Base-by-base conservation (phyloP, 2,797 vertebrate genomes). In the Ciconia nigra region DNA sequence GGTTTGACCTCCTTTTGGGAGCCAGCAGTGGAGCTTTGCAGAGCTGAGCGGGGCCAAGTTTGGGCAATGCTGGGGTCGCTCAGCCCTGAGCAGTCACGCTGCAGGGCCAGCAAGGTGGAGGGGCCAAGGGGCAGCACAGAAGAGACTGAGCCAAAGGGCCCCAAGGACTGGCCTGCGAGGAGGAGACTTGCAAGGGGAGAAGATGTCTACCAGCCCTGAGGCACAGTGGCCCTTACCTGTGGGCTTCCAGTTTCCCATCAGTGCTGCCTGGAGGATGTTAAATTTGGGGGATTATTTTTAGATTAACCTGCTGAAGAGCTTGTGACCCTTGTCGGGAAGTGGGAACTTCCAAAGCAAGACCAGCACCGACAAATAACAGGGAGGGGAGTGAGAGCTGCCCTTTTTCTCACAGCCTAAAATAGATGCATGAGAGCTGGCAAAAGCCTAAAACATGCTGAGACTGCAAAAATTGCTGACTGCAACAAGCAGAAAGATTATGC, bases 341-440 rank as follows among this genome's bases (percentile, higher is more conserved):
- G 35, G 29, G 58, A 88, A 82, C 44, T 82, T 46, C 35, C 52
- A 79, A 79, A 93, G 39, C 33, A 74, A 90, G 62, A 63, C 39
- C 29, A 71, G 26, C 13, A 51, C 9, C 2, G 3, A 39, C 18
- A 35, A 77, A 42, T 13, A 61, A 57, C 15, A 49, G 31, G 28
- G n/a, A 78, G 42, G 8, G 5, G 47, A 74, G 20, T 26, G 62
- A 76, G 61, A 62, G 44, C 42, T 74, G 54, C 66, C 25, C 35
- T 76, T 79, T 82, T 76, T 42, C 66, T 83, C 67, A 67, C 57
- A 35, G 35, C 31, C 58, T 71, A 19, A 93, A 88, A 42, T 2
- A 39, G 42, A 44, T 3, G 5, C 22, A 7, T 21, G 33, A 70
- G 59, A 72, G n/a, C 37, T 65, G 42, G 46, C 9, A 59, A 52